Conservation (phyloP, 2,113 vertebrate species). For the Solenodon paradoxus region DNA sequence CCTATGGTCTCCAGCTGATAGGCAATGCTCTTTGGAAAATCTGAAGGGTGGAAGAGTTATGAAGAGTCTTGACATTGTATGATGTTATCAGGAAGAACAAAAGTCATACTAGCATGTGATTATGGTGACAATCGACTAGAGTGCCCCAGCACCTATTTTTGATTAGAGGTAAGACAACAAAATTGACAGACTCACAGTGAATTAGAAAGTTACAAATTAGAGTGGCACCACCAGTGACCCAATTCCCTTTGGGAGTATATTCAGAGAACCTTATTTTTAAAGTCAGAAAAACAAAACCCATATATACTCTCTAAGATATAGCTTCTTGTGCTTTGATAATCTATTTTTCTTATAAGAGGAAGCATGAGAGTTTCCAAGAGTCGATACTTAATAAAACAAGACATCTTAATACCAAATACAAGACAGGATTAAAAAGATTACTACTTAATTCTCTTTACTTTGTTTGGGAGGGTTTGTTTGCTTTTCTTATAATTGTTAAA, state of each 20-base stretch:
- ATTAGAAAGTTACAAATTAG: background rate
- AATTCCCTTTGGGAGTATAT: background rate
- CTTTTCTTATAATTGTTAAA: slow-evolving; percentile 31
- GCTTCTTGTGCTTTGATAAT: slow-evolving; percentile 14
- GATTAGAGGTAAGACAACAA: slow-evolving; percentile 38
- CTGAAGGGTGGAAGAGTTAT: background rate
- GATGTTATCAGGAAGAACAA: slow-evolving; percentile 43
- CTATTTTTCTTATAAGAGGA: slow-evolving; percentile 44
- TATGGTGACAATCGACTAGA: background rate
- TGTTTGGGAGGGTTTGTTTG: slow-evolving; percentile 15
- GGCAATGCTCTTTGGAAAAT: background rate
- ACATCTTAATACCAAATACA: slow-evolving; percentile 42
- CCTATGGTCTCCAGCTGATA: background rate
- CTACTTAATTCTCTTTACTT: slow-evolving; percentile 60
- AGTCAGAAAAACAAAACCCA: background rate
- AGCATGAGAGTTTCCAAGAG: slow-evolving; percentile 31
- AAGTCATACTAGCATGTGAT: slow-evolving; percentile 42
- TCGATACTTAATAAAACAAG: slow-evolving; percentile 56
- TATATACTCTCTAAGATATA: background rate
- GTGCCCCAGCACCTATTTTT: slow-evolving; percentile 47
- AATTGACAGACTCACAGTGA: slow-evolving; percentile 14
- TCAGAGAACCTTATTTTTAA: background rate
- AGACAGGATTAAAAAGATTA: slow-evolving; percentile 65
- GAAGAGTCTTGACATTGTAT: background rate
- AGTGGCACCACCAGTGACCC: background rate